These are phyloP conservation scores for Seira ritae DNA, from an alignment of 2,888 invertebrate species.

Conservation along the genomic window DNA sequence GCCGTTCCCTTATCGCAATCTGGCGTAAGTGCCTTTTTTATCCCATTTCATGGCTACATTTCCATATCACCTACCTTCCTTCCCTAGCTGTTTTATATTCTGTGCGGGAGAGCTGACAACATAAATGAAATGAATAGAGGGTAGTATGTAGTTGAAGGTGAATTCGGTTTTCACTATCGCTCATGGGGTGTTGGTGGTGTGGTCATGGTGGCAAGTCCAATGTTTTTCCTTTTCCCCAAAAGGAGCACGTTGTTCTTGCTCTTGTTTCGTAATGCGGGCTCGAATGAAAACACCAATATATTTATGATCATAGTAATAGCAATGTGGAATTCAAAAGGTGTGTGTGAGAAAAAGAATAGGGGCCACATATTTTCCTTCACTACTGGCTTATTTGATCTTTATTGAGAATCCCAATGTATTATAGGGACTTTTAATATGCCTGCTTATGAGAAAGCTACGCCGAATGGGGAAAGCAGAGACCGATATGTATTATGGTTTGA, in stretches of 20 bases:
- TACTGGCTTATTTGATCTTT: conserved; percentile 45
- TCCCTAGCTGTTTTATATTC: neutral
- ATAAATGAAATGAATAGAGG: conserved; percentile 23
- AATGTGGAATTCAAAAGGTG: neutral
- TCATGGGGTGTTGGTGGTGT: conserved; percentile 5
- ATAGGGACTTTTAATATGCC: too few species aligned
- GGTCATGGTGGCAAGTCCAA: conserved; percentile 14
- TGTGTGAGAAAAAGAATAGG: too few species aligned
- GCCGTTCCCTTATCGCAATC: neutral
- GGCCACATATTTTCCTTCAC: conserved; percentile 6
- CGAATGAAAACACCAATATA: conserved; percentile 37
- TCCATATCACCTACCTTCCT: neutral
- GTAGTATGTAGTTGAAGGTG: conserved; percentile 32
- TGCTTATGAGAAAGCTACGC: too few species aligned
- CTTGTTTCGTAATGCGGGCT: too few species aligned
- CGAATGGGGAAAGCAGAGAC: too few species aligned
- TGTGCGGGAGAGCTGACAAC: neutral
- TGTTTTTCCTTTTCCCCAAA: conserved; percentile 24
- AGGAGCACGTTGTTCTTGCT: too few species aligned
- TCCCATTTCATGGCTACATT: neutral
- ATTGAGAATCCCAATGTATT: conserved; percentile 51
- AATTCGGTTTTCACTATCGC: neutral
- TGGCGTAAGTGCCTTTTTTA: neutral
- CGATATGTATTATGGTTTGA: too few species aligned
- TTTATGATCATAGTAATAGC: conserved; percentile 46